phyloP scores from a whole-genome alignment of 1,140 invertebrate genomes.

The Zaprionus ornatus region DNA sequence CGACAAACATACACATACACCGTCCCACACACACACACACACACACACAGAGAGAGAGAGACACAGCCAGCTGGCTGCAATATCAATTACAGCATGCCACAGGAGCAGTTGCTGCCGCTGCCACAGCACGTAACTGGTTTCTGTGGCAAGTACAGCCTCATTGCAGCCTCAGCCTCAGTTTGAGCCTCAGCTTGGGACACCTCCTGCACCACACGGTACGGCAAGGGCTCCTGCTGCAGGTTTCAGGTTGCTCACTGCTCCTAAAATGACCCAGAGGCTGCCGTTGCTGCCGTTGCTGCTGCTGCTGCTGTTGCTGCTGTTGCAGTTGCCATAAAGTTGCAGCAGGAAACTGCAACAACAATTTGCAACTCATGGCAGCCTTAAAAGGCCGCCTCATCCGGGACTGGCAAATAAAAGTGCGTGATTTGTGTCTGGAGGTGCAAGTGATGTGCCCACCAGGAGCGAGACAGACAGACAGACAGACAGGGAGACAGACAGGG shows the following conservation, averaged over 20 bases:
- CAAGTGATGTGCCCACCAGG: slow-evolving; percentile 70
- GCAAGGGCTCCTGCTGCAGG: slow-evolving; percentile 59
- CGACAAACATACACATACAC: neutral
- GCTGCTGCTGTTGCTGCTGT: slow-evolving; percentile 1
- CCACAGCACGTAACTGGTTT: slow-evolving; percentile 6
- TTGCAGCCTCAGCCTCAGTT: slow-evolving; percentile 21
- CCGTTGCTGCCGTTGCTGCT: slow-evolving; percentile 4
- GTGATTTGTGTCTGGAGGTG: slow-evolving; percentile 68
- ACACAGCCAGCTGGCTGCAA: slow-evolving; percentile 59
- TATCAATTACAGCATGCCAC: slow-evolving; percentile 83
- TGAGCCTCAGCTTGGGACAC: slow-evolving; percentile 34
- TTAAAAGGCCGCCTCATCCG: slow-evolving; percentile 78
- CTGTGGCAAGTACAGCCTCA: slow-evolving; percentile 31
- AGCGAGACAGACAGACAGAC: slow-evolving; percentile 16
- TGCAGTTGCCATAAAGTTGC: slow-evolving; percentile 65
- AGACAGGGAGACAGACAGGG: neutral
- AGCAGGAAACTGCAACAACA: slow-evolving; percentile 75
- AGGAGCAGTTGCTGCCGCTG: slow-evolving; percentile 65
- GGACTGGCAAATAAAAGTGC: slow-evolving; percentile 77
- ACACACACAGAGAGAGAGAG: slow-evolving; percentile 28
- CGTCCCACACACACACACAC: slow-evolving; percentile 31
- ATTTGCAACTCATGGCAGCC: slow-evolving; percentile 82
- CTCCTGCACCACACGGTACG: slow-evolving; percentile 31
- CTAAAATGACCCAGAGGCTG: slow-evolving; percentile 77
- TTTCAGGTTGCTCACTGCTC: slow-evolving; percentile 78